Base-by-base conservation (phyloP, 2,113 vertebrate species). In the Paedocypris sp. region DNA sequence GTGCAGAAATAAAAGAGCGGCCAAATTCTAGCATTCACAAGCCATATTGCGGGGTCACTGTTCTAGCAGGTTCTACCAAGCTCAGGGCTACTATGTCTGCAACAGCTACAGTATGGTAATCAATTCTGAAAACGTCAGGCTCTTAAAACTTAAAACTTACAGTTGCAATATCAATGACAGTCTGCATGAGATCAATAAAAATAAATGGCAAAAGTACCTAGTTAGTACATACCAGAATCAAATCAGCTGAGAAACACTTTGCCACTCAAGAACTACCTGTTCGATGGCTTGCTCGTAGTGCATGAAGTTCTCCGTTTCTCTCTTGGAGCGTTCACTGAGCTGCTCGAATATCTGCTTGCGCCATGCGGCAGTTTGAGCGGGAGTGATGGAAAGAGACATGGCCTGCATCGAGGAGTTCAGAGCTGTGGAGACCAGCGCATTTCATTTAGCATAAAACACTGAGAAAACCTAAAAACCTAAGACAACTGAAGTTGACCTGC, bases 251-350 rank as follows among this genome's bases (percentile, higher is more conserved):
- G 18, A 19, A 58, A 31, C 25, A 0, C 6, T 20, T 15, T 6
- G 19, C 8, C 26, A 13, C 16, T 8, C 2, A 8, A 7, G 35
- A 1, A 20, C 15, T 72, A 98, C 94, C 86, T 98, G 90, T 75
- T 98, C 93, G 26, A 97, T 72, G 0, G 95, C 94, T 74, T 97
- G 90, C 31, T 98, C 93, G 0, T 96, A 99, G 73, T 97, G 93
- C 52, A 75, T 80, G 69, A 99, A 99, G 70, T 90, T 89, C 70
- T 97, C 92, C 72, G 94, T 78, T 72, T 99, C 95, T 64, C 93
- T 75, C 66, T 86, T 94, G 35, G 89, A 88, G 62, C 94, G 79
- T 60, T 97, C 91, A 0, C 83, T 88, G 59, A 99, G 91, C 76
- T 99, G 95, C 68, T 95, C 90, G 35, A 93, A 90, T 77, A 99